Base-by-base conservation (phyloP, 2,113 vertebrate species). In the Centropus bengalensis region DNA sequence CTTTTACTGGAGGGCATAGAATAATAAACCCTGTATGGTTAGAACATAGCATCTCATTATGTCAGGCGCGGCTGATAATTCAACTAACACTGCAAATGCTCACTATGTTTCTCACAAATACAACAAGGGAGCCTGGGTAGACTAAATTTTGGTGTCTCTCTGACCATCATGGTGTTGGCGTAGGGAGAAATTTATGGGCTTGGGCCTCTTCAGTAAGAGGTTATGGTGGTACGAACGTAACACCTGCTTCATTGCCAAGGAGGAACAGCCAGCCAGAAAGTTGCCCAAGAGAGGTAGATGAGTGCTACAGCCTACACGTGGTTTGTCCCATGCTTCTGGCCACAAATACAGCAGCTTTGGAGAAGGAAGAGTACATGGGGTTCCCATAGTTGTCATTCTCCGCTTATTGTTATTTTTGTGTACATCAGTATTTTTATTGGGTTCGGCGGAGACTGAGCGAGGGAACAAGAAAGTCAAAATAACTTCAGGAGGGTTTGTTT, bases 391-490 rank as follows among this genome's bases (percentile, higher is more conserved):
- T 30, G 40, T 54, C 44, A 1, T 82, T 56, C 76, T 67, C 84
- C 6, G 4, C 78, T 92, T 63, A n/a, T 27, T 86, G 88, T 81
- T 89, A 56, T 91, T 96, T 86, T 88, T 75, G 66, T 93, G 75
- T 89, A 60, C 68, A 44, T 84, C 38, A 4, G 22, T 82, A 44
- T 77, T 96, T 92, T 64, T 69, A 3, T 63, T 54, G 56, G 76
- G 58, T 64, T 85, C 54, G 38, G 56, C 70, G 82, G 78, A 83
- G 80, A 67, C 45, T 56, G 66, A 49, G 12, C 47, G 11, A 49
- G 47, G 89, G 78, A 91, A 82, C 45, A 79, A n/a, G 66, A 71
- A n/a, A 86, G 78, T 83, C 91, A 86, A 83, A 86, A 55, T 79
- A 90, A 68, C 88, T 54, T 75, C 24, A 28, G 19, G 6, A 10